These are phyloP conservation scores for Polia nebulosa DNA, from an alignment of 2,888 invertebrate genomes.

Conservation along the genomic window DNA sequence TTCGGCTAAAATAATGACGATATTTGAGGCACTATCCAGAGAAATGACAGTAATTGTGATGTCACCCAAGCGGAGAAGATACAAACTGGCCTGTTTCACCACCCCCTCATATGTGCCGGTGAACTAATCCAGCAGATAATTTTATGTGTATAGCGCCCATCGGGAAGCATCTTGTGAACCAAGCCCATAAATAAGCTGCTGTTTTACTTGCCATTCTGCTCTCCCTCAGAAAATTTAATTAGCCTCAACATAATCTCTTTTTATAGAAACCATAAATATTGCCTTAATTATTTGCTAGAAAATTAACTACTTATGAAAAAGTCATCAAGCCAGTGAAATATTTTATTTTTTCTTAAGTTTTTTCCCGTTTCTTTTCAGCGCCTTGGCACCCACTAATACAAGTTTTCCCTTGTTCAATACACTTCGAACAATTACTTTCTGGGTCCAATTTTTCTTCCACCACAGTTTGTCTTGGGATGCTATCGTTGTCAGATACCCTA, in stretches of 20 bases:
- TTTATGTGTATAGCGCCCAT: background rate
- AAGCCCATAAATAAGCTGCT: background rate
- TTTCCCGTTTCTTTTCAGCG: conserved; percentile 50
- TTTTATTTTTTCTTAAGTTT: conserved; percentile 21
- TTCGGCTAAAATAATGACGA: no score
- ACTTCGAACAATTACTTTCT: conserved; percentile 70
- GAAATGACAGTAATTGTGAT: background rate
- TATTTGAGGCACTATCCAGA: background rate
- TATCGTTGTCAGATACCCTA: background rate
- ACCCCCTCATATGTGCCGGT: background rate
- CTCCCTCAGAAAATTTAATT: no score
- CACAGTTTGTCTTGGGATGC: background rate
- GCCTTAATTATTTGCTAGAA: no score
- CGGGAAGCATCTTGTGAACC: background rate
- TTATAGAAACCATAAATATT: no score
- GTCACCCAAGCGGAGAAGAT: background rate
- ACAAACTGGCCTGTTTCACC: background rate
- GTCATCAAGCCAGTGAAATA: background rate
- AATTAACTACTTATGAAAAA: no score
- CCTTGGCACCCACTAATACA: conserved; percentile 76
- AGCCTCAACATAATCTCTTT: no score
- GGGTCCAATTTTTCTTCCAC: conserved; percentile 12
- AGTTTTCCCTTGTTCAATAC: conserved; percentile 70
- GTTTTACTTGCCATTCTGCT: background rate
- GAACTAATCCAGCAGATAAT: background rate